phyloP scores from a whole-genome alignment of 2,888 invertebrate genomes.

The Eilema sororculum region DNA sequence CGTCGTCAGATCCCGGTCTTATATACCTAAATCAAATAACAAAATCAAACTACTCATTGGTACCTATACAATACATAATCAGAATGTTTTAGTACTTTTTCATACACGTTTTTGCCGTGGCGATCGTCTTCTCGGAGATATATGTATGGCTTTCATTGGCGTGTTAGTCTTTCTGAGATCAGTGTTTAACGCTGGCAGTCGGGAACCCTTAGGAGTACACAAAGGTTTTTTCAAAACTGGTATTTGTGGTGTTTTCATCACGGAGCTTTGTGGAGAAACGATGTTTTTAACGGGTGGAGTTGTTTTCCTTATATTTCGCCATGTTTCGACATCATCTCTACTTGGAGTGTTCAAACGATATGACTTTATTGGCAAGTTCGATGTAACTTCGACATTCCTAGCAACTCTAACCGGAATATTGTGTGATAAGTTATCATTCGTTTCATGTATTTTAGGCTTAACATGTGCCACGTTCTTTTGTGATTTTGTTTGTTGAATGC shows the following conservation, averaged over 20 bases:
- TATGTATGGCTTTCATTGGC: conserved; percentile 85
- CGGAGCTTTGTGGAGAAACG: conserved; percentile 68
- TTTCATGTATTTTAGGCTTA: conserved; percentile 65
- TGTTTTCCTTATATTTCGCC: conserved; percentile 66
- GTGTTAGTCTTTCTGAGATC: conserved; percentile 85
- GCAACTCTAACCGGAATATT: conserved; percentile 55
- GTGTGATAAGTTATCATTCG: conserved; percentile 52
- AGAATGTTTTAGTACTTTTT: conserved; percentile 30
- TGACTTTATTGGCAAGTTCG: conserved; percentile 51
- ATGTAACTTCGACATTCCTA: conserved; percentile 49
- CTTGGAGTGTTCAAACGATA: conserved; percentile 53
- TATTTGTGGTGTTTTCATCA: conserved; percentile 69
- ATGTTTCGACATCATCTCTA: conserved; percentile 63
- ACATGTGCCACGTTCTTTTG: conserved; percentile 65
- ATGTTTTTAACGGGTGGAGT: conserved; percentile 71
- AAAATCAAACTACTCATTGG: conserved; percentile 48
- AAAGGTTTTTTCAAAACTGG: conserved; percentile 89
- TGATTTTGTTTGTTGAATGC: conserved; percentile 63
- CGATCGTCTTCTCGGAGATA: conserved; percentile 79
- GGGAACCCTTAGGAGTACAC: conserved; percentile 85
- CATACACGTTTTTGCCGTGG: conserved; percentile 71
- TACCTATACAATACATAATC: conserved; percentile 36
- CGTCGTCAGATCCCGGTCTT: conserved; percentile 6
- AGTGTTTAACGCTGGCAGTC: conserved; percentile 75
- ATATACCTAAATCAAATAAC: conserved; percentile 45